A percentile compares a stretch with the other conserved stretches of the same genome.
Evolutionary conservation across 2,888 invertebrate species (phyloP).

Genomic region (Litoditis marina): DNA sequence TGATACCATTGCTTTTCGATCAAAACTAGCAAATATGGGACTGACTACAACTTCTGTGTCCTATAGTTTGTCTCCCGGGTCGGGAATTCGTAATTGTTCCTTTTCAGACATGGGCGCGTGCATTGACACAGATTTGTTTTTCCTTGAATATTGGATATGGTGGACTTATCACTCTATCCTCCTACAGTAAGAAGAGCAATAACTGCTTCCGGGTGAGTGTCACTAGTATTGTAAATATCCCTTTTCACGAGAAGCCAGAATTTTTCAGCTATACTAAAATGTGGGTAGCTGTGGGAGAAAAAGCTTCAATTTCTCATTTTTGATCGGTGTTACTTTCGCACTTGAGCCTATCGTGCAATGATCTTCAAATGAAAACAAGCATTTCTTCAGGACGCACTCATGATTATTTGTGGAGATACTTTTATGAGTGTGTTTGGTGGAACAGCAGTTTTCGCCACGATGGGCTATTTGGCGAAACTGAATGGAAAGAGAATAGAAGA

Average conservation of each 20-base stretch:
- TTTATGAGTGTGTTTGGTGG: conserved; percentile 45
- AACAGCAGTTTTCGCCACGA: conserved; percentile 44
- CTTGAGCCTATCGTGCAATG: no score
- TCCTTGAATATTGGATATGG: conserved; percentile 54
- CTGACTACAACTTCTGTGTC: no score
- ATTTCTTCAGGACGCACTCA: conserved; percentile 45
- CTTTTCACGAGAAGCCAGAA: neutral
- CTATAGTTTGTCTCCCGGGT: neutral
- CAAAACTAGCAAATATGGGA: no score
- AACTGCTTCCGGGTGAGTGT: conserved; percentile 41
- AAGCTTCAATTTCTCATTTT: no score
- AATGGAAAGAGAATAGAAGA: conserved; percentile 21
- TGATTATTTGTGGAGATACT: conserved; percentile 53
- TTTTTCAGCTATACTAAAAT: neutral
- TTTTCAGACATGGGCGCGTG: conserved; percentile 46
- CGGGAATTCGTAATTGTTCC: conserved; percentile 1
- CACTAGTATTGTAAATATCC: no score
- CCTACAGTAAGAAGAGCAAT: conserved; percentile 49
- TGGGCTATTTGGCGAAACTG: conserved; percentile 41
- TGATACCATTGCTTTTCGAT: no score
- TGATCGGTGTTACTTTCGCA: no score
- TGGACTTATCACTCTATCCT: conserved; percentile 49
- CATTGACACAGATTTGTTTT: conserved; percentile 56
- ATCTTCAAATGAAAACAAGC: neutral
- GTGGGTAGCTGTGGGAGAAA: neutral